Percentiles rank a stretch among this genome's conserved stretches.
These are phyloP conservation scores for Formica exsecta DNA, from an alignment of 1,140 invertebrate genomes.

Conservation along the genomic window DNA sequence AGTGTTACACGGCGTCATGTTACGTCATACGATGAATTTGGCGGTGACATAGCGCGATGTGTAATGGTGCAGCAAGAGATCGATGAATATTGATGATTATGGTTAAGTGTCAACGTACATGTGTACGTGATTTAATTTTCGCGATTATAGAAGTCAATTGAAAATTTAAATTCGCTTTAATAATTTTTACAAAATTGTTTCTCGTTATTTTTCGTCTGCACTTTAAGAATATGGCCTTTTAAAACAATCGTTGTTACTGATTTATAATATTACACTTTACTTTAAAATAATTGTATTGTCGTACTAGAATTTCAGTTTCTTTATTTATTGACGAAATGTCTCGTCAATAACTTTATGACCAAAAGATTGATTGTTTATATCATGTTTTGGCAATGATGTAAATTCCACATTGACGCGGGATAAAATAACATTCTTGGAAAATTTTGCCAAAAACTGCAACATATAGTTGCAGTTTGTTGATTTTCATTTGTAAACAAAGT, in stretches of 20 bases:
- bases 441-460: background rate
- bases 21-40: conserved; percentile 50
- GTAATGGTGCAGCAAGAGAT: background rate
- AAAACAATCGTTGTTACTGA: background rate
- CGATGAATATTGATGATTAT: conserved; percentile 1
- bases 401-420: background rate
- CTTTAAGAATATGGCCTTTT: background rate
- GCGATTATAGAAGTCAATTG: background rate
- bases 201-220: background rate
- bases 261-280: background rate
- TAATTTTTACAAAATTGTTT: conserved; percentile 3
- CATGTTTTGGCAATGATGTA: conserved; percentile 25
- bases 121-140: background rate
- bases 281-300: conserved; percentile 15
- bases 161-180: background rate
- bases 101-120: background rate
- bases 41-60: conserved; percentile 34
- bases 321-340: conserved; percentile 3
- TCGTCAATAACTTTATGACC: conserved; percentile 1
- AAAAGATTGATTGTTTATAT: conserved; percentile 15
- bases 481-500: background rate
- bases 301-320: background rate
- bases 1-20: conserved; percentile 31
- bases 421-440: background rate
- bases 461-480: background rate